These are phyloP conservation scores for Pipistrellus pygmaeus DNA, from an alignment of 2,797 vertebrate species.

Conservation along the genomic window DNA sequence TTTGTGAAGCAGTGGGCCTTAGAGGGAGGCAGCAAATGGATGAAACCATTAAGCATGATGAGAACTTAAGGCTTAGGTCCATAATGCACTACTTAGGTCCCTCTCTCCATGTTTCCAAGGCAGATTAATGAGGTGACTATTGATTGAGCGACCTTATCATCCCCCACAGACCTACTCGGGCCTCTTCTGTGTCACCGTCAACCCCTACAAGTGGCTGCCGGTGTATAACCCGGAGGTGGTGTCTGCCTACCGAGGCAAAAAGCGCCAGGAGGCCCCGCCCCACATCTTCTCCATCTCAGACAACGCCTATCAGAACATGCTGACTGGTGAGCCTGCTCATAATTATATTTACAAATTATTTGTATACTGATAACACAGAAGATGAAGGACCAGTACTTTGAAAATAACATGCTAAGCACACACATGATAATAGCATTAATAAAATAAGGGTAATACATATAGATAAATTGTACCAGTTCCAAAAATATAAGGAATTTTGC, in stretches of 20 bases:
- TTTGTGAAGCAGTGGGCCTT: neutral
- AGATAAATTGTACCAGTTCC: neutral
- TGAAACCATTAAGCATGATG: neutral
- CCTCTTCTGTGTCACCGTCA: conserved; percentile 88
- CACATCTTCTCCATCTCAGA: conserved; percentile 92
- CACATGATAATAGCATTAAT: neutral
- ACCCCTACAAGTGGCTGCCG: conserved; percentile 90
- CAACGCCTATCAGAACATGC: conserved; percentile 88
- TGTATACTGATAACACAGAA: neutral
- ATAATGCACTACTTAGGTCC: neutral
- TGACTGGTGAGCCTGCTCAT: conserved; percentile 86
- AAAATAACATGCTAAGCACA: neutral
- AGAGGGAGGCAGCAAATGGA: neutral
- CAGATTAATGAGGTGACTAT: neutral
- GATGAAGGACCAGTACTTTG: neutral
- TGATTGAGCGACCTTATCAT: conserved; percentile 26
- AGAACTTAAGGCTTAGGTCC: neutral
- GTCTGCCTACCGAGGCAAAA: conserved; percentile 87
- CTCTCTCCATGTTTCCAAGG: neutral
- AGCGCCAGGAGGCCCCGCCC: conserved; percentile 90
- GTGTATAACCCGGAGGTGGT: conserved; percentile 87
- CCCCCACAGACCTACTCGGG: conserved; percentile 84
- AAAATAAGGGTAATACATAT: neutral
- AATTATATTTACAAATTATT: neutral
- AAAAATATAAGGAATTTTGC: conserved; percentile 15